Conservation (phyloP, 2,888 invertebrate genomes). For the Hyalella azteca region DNA sequence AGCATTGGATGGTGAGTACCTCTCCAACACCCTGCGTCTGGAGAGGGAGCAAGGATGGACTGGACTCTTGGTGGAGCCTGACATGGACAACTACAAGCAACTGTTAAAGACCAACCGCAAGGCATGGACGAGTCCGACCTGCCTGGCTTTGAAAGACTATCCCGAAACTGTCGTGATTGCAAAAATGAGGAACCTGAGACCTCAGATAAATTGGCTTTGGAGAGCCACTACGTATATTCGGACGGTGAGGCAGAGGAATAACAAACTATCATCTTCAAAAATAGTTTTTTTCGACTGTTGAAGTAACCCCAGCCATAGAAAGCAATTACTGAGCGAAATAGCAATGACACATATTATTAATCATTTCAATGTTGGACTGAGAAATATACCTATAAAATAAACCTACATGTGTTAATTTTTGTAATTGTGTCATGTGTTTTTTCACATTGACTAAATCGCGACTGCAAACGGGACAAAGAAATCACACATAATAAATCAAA, state of each 20-base stretch:
- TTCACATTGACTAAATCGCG: no score
- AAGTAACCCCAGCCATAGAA: no score
- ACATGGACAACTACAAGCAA: conserved; percentile 40
- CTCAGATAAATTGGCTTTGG: background rate
- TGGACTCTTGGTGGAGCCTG: conserved; percentile 52
- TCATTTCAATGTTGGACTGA: no score
- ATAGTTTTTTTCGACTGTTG: no score
- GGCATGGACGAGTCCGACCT: conserved; percentile 46
- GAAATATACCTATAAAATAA: no score
- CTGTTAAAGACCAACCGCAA: conserved; percentile 44
- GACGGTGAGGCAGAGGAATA: background rate
- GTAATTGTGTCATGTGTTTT: no score
- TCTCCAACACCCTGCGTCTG: conserved; percentile 50
- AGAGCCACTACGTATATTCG: background rate
- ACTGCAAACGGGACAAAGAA: no score
- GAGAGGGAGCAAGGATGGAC: conserved; percentile 45
- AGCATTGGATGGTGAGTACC: conserved; percentile 48
- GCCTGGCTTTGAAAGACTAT: conserved; percentile 37
- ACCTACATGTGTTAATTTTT: no score
- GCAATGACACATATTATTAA: no score
- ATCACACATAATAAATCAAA: no score
- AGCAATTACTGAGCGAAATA: no score
- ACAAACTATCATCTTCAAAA: background rate
- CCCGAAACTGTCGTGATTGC: conserved; percentile 42
- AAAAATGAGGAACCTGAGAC: background rate